phyloP scores from a whole-genome alignment of 1,140 invertebrate species.

The Atta colombica region DNA sequence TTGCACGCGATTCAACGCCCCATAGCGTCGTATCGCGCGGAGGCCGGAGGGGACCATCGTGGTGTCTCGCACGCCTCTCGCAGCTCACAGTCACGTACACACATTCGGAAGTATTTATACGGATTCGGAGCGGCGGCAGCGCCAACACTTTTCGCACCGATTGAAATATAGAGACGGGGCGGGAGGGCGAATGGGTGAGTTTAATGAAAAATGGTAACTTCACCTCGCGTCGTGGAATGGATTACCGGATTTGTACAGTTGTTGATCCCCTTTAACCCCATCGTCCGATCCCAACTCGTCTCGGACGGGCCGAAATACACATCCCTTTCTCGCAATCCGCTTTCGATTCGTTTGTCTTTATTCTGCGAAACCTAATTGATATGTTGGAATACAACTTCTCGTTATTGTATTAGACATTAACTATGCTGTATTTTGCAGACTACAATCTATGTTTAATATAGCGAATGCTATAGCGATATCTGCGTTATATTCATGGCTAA shows the following conservation, averaged over 20 bases:
- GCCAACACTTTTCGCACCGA: conserved; percentile 77
- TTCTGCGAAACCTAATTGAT: conserved; percentile 26
- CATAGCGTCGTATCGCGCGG: neutral
- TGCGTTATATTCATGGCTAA: neutral
- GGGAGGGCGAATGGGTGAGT: conserved; percentile 41
- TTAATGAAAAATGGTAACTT: conserved; percentile 82
- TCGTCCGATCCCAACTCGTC: conserved; percentile 2
- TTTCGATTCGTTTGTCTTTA: conserved; percentile 39
- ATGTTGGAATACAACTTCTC: conserved; percentile 4
- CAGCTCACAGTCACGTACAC: neutral
- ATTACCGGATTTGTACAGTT: conserved; percentile 17
- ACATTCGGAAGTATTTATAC: conserved; percentile 30
- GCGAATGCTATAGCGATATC: neutral
- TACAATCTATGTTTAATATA: neutral
- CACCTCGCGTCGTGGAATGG: conserved; percentile 49
- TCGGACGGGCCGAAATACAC: neutral
- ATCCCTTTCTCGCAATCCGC: conserved; percentile 4
- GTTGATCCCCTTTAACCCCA: conserved; percentile 57
- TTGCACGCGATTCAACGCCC: conserved; percentile 70
- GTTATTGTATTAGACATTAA: conserved; percentile 36
- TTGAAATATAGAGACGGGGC: conserved; percentile 79
- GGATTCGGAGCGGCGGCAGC: conserved; percentile 34
- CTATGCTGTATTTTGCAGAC: neutral
- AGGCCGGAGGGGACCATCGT: neutral
- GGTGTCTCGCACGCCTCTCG: conserved; percentile 8